phyloP scores from a whole-genome alignment of 2,888 invertebrate genomes.

The Tetragonisca angustula region DNA sequence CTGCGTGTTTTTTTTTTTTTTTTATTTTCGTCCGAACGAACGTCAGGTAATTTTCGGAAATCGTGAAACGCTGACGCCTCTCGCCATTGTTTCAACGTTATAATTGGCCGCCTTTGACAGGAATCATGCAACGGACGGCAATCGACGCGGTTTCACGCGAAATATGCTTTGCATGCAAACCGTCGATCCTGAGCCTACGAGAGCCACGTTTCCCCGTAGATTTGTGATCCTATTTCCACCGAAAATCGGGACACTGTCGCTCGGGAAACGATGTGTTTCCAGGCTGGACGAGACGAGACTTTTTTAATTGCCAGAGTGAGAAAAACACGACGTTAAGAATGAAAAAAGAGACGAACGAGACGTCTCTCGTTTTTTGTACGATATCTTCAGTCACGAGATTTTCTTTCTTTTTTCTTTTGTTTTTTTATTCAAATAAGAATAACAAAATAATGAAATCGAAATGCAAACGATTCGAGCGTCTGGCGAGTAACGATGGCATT shows the following conservation, averaged over 20 bases:
- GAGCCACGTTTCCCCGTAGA: background rate
- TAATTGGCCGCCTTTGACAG: slow-evolving; percentile 64
- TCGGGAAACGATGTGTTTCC: background rate
- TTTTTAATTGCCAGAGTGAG: slow-evolving; percentile 32
- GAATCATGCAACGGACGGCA: slow-evolving; percentile 52
- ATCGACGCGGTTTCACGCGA: slow-evolving; percentile 41
- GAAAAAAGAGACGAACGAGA: background rate
- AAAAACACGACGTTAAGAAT: slow-evolving; percentile 21
- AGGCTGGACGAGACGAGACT: background rate
- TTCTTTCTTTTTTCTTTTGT: no score
- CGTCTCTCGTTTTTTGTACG: background rate
- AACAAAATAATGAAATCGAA: background rate
- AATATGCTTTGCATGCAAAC: slow-evolving; percentile 57
- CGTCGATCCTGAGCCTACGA: slow-evolving; percentile 22
- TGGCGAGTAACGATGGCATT: background rate
- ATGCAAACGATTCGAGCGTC: background rate
- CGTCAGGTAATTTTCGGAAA: slow-evolving; percentile 7
- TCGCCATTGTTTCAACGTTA: slow-evolving; percentile 40
- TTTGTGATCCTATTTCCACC: slow-evolving; percentile 19
- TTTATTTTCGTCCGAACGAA: slow-evolving; percentile 9
- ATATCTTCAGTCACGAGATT: background rate
- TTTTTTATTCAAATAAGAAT: background rate
- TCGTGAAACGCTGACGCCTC: slow-evolving; percentile 35
- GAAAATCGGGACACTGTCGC: slow-evolving; percentile 17
- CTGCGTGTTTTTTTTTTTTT: background rate